Evolutionary conservation across 2,113 vertebrate species (phyloP), one percentile per base, ranked within the genome.

Genomic region (Sinocyclocheilus anophthalmus): DNA sequence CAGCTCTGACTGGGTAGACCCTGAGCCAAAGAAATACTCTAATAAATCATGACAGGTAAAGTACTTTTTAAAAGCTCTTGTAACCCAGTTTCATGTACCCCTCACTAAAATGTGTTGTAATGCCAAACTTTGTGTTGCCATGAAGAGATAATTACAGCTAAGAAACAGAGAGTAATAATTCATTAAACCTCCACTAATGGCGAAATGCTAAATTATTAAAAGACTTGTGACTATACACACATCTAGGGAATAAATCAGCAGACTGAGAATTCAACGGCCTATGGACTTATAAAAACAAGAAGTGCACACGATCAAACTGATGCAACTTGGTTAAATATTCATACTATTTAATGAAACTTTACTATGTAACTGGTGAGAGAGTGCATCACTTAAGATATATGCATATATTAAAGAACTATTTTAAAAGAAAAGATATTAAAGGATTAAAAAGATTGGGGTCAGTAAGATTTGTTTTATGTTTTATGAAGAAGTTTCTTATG

Each of bases 131-230:
- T 80, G 45, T 72, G 48, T 65, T 63, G 78, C 55, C 84, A 76
- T 83, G 77, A 85, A 45, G 37, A 83, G 85, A 87, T 85, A 85
- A 89, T 87, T 83, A 83, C 65, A 83, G 81, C 81, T 83, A 83
- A 77, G 82, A 87, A 85, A 73, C 37, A 33, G 24, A 85, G 86
- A 85, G 22, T 20, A 70, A 81, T 90, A 22, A 89, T 84, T 86
- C 83, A n/a, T 20, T 50, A 55, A 89, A 69, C 91, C 83, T 75
- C 67, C 87, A 85, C 94, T 95, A 96, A 96, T 94, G 91, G 94
- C 76, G 89, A 83, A 91, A 91, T 7, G 84, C 90, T 94, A 89
- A 95, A 95, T 96, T 93, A 95, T 96, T 93, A 89, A 96, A 91
- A 92, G 92, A 72, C 88, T 92, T 90, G 91, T 88, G 95, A 91